Conservation (phyloP, 2,888 invertebrate genomes). For the Drymonia ruficornis region DNA sequence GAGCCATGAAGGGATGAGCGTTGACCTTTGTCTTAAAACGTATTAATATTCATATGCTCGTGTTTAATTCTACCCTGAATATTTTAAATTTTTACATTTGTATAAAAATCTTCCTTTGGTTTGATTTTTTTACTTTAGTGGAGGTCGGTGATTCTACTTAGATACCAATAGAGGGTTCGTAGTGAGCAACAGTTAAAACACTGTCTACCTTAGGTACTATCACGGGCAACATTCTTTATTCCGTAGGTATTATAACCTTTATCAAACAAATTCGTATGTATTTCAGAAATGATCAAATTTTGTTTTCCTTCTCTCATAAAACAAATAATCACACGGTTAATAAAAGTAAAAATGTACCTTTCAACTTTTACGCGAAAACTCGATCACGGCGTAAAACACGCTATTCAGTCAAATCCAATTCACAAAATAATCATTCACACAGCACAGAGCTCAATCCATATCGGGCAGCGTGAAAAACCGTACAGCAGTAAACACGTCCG, state of each 20-base stretch:
- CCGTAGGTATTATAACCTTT: too few species aligned
- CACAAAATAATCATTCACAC: constrained; percentile 48
- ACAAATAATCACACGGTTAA: constrained; percentile 11
- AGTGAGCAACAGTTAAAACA: too few species aligned
- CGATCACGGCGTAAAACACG: constrained; percentile 44
- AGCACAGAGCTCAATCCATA: constrained; percentile 46
- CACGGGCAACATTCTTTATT: too few species aligned
- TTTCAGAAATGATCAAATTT: not conserved
- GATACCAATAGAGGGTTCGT: too few species aligned
- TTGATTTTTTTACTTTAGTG: too few species aligned
- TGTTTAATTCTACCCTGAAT: not conserved
- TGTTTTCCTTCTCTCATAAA: not conserved
- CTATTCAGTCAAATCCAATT: constrained; percentile 49
- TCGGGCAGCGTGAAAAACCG: constrained; percentile 26
- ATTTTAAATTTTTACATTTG: not conserved
- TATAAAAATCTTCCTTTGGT: not conserved
- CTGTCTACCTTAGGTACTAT: too few species aligned
- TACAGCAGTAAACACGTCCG: constrained; percentile 37
- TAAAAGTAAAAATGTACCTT: constrained; percentile 45
- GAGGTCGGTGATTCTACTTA: too few species aligned
- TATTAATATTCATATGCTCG: constrained; percentile 1
- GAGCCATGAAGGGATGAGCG: not conserved
- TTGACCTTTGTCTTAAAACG: not conserved
- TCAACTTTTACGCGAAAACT: constrained; percentile 42
- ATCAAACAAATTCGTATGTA: too few species aligned